phyloP scores from a whole-genome alignment of 2,888 invertebrate species.

The Xylophagus ater region DNA sequence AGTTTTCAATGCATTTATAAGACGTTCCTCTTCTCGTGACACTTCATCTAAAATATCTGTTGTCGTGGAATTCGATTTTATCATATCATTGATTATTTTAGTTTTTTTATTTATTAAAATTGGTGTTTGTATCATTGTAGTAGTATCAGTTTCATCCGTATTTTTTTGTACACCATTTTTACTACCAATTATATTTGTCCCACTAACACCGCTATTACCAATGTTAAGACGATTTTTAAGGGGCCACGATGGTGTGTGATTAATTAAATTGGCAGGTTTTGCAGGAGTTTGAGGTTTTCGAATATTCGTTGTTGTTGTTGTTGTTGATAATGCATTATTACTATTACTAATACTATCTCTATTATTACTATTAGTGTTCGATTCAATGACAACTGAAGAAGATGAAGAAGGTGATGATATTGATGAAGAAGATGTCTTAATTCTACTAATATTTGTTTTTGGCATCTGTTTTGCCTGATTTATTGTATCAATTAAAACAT shows the following conservation, averaged over 20 bases:
- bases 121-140: no score
- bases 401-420: constrained; percentile 13
- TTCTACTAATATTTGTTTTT: constrained; percentile 15
- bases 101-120: no score
- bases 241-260: constrained; percentile 46
- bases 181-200: constrained; percentile 8
- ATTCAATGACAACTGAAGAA: constrained; percentile 17
- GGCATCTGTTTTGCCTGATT: constrained; percentile 18
- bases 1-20: constrained; percentile 67
- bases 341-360: constrained; percentile 8
- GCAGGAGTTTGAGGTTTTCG: constrained; percentile 24
- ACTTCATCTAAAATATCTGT: constrained; percentile 52
- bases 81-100: constrained; percentile 5
- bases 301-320: constrained; percentile 9
- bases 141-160: constrained; percentile 5
- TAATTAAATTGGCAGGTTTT: constrained; percentile 23
- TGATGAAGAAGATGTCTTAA: constrained; percentile 16
- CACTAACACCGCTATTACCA: constrained; percentile 16
- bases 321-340: constrained; percentile 9
- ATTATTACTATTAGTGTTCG: constrained; percentile 8
- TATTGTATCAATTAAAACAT: constrained; percentile 21
- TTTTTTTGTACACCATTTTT: neutral
- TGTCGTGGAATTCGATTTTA: constrained; percentile 14
- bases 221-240: constrained; percentile 40
- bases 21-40: constrained; percentile 68